These are phyloP conservation scores for Chionomys nivalis DNA, from an alignment of 2,113 vertebrate species.

Conservation along the genomic window DNA sequence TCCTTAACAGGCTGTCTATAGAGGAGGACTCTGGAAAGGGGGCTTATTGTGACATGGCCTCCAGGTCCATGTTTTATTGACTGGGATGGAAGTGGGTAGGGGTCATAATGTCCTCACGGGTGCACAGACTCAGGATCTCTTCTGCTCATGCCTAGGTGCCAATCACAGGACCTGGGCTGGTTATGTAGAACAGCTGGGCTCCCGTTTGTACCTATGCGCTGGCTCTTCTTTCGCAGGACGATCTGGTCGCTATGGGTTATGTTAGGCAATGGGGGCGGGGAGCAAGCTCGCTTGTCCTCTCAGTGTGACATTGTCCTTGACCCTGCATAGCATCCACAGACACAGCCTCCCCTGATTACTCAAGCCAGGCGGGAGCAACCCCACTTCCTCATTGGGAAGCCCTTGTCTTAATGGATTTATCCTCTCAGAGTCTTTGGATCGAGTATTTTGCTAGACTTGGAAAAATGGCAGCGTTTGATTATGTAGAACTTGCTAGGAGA, in stretches of 20 bases:
- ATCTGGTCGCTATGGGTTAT: neutral
- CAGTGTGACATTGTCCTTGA: neutral
- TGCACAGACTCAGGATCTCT: neutral
- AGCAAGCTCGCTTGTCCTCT: neutral
- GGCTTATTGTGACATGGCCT: neutral
- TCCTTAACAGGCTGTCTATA: neutral
- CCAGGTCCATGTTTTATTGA: neutral
- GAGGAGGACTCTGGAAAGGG: neutral
- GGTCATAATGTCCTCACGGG: neutral
- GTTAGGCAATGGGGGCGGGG: neutral
- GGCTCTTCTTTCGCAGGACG: neutral
- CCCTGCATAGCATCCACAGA: fast-evolving
- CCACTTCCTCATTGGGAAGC: neutral
- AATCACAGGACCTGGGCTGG: neutral
- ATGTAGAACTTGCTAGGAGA: neutral
- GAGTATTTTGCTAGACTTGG: neutral
- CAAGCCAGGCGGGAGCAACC: neutral
- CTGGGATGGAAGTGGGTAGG: neutral
- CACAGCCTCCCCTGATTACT: neutral
- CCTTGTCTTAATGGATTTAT: neutral
- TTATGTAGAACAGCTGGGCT: neutral
- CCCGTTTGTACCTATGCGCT: neutral
- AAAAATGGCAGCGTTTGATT: neutral
- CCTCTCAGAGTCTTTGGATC: neutral
- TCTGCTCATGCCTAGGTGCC: neutral